These are phyloP conservation scores for Glossophaga mutica DNA, from an alignment of 2,797 vertebrate genomes.

Conservation along the genomic window DNA sequence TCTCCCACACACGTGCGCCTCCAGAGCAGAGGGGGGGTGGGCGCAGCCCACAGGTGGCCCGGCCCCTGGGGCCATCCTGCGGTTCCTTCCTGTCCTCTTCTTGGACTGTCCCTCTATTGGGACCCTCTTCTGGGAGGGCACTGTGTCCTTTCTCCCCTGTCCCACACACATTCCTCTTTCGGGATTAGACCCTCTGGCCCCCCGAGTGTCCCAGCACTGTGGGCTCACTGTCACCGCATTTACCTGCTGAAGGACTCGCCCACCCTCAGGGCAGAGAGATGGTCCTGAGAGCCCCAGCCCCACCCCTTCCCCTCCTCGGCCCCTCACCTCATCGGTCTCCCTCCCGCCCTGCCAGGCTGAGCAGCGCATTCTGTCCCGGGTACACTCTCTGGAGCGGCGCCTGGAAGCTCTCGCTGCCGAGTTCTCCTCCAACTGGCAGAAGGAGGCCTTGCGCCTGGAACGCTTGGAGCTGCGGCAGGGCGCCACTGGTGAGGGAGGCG, in stretches of 20 bases:
- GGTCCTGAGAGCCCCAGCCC: not conserved
- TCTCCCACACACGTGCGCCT: too few relatives aligned
- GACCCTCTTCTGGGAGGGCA: not conserved
- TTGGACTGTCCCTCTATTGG: not conserved
- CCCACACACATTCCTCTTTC: not conserved
- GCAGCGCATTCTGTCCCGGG: conserved; percentile 75
- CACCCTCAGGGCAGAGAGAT: not conserved
- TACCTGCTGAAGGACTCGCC: not conserved
- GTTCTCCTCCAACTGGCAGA: conserved; percentile 68
- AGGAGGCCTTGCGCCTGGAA: conserved; percentile 69
- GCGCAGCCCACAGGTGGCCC: not conserved
- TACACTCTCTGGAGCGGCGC: conserved; percentile 82
- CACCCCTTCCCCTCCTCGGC: not conserved
- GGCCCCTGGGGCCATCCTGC: not conserved
- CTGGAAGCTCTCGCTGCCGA: conserved; percentile 77
- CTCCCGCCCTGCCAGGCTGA: conserved; percentile 44
- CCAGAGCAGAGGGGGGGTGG: accelerated
- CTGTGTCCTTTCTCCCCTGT: not conserved
- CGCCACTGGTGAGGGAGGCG: accelerated
- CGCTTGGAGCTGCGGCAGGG: conserved; percentile 71
- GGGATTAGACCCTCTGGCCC: not conserved
- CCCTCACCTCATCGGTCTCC: not conserved
- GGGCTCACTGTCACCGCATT: not conserved
- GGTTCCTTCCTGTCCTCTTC: not conserved
- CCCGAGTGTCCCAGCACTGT: not conserved